Percentiles rank a stretch among this genome's conserved stretches.
phyloP scores from a whole-genome alignment of 2,888 invertebrate genomes.

The Caenorhabditis sinica region DNA sequence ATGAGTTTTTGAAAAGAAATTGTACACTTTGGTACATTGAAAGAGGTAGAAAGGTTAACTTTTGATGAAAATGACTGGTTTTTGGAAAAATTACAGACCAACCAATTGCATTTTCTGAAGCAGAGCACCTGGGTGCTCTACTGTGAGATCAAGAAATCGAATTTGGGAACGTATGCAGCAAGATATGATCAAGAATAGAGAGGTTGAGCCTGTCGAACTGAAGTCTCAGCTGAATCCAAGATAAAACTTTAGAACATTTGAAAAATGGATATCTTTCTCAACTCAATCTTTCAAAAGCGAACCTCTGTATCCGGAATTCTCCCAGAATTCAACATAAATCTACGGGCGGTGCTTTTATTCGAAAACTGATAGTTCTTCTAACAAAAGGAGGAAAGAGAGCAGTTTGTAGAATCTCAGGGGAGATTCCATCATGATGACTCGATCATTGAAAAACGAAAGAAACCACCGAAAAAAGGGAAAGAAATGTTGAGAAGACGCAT shows the following conservation, averaged over 20 bases:
- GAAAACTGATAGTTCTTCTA: constrained; percentile 27
- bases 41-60: not conserved
- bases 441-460: constrained; percentile 43
- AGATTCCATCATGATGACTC: constrained; percentile 46
- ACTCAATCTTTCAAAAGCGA: no score
- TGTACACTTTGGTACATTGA: constrained; percentile 9
- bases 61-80: not conserved
- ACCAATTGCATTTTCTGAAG: not conserved
- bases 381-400: constrained; percentile 8
- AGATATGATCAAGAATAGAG: no score
- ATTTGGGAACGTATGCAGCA: no score
- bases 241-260: not conserved
- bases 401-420: constrained; percentile 51
- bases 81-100: not conserved
- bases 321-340: constrained; percentile 51
- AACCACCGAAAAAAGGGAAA: constrained; percentile 16
- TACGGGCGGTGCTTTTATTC: constrained; percentile 13
- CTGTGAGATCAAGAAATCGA: not conserved
- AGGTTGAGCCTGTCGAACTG: not conserved
- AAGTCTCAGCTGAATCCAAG: not conserved
- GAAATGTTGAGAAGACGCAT: constrained; percentile 24
- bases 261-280: not conserved
- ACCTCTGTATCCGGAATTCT: not conserved
- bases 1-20: constrained; percentile 21
- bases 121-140: not conserved